Percentiles rank a stretch among this genome's conserved stretches.
phyloP scores from a whole-genome alignment of 2,113 vertebrate species.

The Prunella himalayana region DNA sequence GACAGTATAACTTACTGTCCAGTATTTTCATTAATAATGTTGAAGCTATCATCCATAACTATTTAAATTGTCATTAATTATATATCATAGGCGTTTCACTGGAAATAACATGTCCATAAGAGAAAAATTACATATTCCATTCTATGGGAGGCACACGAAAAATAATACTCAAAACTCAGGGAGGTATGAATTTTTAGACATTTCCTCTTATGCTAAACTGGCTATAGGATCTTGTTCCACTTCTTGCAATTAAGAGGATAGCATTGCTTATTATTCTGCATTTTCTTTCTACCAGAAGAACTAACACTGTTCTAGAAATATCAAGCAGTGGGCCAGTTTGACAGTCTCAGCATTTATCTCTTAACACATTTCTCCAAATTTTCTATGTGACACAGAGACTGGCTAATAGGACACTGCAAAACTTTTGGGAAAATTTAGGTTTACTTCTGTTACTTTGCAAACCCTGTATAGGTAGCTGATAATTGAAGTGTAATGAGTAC shows the following conservation, averaged over 20 bases:
- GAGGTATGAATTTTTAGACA: constrained; percentile 76
- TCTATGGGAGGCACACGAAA: constrained; percentile 75
- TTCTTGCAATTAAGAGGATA: constrained; percentile 75
- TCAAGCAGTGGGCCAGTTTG: constrained; percentile 54
- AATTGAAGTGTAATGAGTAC: neutral
- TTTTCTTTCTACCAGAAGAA: constrained; percentile 70
- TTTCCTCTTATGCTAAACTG: constrained; percentile 76
- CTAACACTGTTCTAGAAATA: constrained; percentile 65
- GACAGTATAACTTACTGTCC: constrained; percentile 63
- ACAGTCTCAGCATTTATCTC: constrained; percentile 40
- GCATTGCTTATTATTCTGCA: constrained; percentile 71
- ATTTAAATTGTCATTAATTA: constrained; percentile 76
- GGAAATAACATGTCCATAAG: constrained; percentile 76
- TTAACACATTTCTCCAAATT: constrained; percentile 53
- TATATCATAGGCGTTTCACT: constrained; percentile 76
- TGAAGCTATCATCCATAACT: constrained; percentile 69
- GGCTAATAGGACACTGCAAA: constrained; percentile 50
- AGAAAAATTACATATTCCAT: constrained; percentile 76
- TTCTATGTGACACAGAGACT: constrained; percentile 33
- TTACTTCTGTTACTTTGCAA: constrained; percentile 29
- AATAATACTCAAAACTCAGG: constrained; percentile 77
- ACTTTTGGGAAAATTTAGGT: constrained; percentile 29
- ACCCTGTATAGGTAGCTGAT: constrained; percentile 26
- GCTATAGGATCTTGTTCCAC: constrained; percentile 75
- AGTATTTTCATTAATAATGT: constrained; percentile 67